These are phyloP conservation scores for Perca flavescens DNA, from an alignment of 2,113 vertebrate species.

Conservation along the genomic window DNA sequence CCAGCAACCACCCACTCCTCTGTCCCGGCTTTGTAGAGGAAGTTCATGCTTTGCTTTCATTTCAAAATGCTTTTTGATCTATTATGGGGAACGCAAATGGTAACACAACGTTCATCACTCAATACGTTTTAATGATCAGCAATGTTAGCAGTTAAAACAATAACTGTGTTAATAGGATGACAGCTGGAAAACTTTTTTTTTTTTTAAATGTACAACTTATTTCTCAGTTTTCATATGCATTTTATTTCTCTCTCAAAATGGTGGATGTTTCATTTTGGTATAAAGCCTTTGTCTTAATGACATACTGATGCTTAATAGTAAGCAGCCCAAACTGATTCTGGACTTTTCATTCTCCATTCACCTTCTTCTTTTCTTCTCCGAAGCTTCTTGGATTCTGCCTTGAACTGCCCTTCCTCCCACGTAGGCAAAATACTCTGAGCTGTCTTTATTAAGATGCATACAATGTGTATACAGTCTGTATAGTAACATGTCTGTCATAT, in stretches of 20 bases:
- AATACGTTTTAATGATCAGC: slow-evolving; percentile 23
- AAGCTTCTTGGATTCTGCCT: slow-evolving; percentile 42
- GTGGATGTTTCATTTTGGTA: slow-evolving; percentile 23
- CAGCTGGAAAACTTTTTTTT: not conserved
- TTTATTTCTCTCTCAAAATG: not conserved
- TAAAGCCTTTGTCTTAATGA: slow-evolving; percentile 20
- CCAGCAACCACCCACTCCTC: slow-evolving; percentile 6
- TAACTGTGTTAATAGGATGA: not conserved
- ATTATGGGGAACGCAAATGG: slow-evolving; percentile 9
- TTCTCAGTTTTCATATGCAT: slow-evolving; percentile 15
- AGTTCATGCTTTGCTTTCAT: slow-evolving; percentile 13
- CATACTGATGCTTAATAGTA: slow-evolving; percentile 6
- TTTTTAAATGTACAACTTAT: not conserved
- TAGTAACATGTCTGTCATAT: slow-evolving; percentile 81
- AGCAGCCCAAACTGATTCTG: slow-evolving; percentile 12
- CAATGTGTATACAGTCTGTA: slow-evolving; percentile 79
- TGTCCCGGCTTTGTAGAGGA: slow-evolving; percentile 10
- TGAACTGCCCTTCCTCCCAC: slow-evolving; percentile 47
- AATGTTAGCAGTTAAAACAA: not conserved
- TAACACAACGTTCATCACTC: not conserved
- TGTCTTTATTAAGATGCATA: slow-evolving; percentile 79
- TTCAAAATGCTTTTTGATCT: not conserved
- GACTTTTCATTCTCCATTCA: slow-evolving; percentile 9
- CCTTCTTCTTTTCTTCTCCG: slow-evolving; percentile 9
- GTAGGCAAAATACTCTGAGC: slow-evolving; percentile 63